These are phyloP conservation scores for Silurus lanzhouensis DNA, from an alignment of 2,797 vertebrate species.

Conservation along the genomic window DNA sequence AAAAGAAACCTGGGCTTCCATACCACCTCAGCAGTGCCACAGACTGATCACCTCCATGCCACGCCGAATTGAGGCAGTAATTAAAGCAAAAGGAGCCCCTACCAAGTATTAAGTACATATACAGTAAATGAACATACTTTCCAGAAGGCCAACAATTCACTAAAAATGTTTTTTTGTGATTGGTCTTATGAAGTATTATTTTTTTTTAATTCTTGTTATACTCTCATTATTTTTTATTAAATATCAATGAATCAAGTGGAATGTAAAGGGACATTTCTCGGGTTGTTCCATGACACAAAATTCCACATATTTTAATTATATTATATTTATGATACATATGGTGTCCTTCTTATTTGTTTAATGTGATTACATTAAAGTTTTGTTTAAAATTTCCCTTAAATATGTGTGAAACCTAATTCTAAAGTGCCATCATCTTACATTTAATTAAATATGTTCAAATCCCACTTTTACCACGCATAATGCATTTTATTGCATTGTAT, in stretches of 20 bases:
- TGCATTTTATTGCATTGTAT: conserved; percentile 43
- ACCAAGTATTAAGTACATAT: too few relatives aligned
- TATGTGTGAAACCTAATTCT: background rate
- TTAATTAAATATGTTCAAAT: background rate
- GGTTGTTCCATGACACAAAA: background rate
- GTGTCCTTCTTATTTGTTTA: background rate
- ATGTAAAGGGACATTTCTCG: background rate
- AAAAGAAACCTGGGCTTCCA: too few relatives aligned
- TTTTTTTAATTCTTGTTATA: background rate
- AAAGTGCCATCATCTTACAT: background rate
- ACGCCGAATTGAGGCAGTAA: too few relatives aligned
- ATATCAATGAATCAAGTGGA: background rate
- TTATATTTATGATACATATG: background rate
- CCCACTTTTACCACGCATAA: background rate
- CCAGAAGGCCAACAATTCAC: too few relatives aligned
- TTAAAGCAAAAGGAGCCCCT: too few relatives aligned
- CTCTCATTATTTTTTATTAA: background rate
- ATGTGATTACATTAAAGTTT: background rate
- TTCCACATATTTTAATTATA: too few relatives aligned
- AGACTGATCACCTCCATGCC: too few relatives aligned
- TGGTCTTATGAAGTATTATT: too few relatives aligned
- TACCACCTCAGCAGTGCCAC: too few relatives aligned
- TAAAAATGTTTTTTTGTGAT: too few relatives aligned
- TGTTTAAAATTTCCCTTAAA: background rate
- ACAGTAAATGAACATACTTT: too few relatives aligned